Base-by-base conservation (phyloP, 2,113 vertebrate genomes). In the Periophthalmodon schlosseri region DNA sequence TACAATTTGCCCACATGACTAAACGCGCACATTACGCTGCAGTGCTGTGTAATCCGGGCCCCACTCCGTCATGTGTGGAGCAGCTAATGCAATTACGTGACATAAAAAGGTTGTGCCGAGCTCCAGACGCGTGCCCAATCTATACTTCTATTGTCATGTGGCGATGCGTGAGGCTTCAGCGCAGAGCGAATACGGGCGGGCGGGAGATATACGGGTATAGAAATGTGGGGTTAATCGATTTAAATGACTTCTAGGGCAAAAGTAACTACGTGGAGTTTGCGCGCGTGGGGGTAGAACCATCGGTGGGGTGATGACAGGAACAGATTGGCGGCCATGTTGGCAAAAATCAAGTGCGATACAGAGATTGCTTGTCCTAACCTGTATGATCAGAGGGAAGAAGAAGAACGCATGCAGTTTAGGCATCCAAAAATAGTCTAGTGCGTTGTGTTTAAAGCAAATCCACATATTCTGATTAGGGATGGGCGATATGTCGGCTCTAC, bases 1-100 rank as follows among this genome's bases (percentile, higher is more conserved):
- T 6, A 68, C 12, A 57, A 50, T 52, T 47, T 34, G 72, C 49
- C 73, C 77, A 67, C 82, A 80, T 78, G 81, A 82, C 69, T 33
- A 77, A 70, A n/a, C 70, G 73, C 7, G 58, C 57, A 2, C 24
- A 71, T 73, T 73, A 76, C 67, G 80, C 52, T 66, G 50, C 72
- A 72, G 73, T 10, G 6, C 23, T 64, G 65, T 69, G 56, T 49
- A 61, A 66, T 60, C 69, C 15, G 44, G 66, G 33, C 34, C 18
- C 60, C 70, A 33, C 54, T 67, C 69, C 46, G 75, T 72, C 72
- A 75, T 64, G 71, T 66, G 69, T 65, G 58, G 69, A 65, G 65
- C 54, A 78, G 77, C 82, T 70, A 68, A 79, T 34, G 74, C 65
- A 58, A n/a, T 84, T 77, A 73, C 76, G 34, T 78, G 77, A 74